These are phyloP conservation scores for Rhinichthys klamathensis DNA, from an alignment of 2,113 vertebrate genomes.

Conservation along the genomic window DNA sequence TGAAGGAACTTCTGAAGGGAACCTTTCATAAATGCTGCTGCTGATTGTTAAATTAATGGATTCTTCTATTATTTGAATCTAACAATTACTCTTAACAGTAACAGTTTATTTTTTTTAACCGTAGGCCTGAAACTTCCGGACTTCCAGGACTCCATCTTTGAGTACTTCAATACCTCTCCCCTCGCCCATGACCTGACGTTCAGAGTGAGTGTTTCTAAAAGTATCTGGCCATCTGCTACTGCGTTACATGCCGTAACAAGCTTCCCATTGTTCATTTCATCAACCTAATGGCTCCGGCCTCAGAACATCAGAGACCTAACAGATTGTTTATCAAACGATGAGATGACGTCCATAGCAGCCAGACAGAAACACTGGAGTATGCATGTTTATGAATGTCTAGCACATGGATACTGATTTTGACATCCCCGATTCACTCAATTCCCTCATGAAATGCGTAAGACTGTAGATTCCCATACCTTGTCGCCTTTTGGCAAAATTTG, in stretches of 20 bases:
- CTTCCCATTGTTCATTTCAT: conserved; percentile 14
- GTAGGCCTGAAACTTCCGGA: conserved; percentile 92
- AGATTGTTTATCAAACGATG: conserved; percentile 7
- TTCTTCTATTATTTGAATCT: background rate
- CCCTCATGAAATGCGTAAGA: background rate
- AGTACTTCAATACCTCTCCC: conserved; percentile 96
- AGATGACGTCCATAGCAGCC: background rate
- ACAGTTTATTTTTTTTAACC: conserved; percentile 7
- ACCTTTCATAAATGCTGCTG: background rate
- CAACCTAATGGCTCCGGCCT: conserved; percentile 13
- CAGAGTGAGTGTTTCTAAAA: conserved; percentile 82
- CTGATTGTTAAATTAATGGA: background rate
- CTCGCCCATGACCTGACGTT: conserved; percentile 92
- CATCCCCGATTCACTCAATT: background rate
- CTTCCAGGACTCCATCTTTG: conserved; percentile 96
- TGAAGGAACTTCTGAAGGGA: background rate
- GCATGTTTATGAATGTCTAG: background rate
- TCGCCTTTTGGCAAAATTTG: too few species aligned
- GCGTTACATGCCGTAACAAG: conserved; percentile 34
- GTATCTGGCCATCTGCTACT: conserved; percentile 3
- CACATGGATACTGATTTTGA: background rate
- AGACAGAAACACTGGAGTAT: background rate
- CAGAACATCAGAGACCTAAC: conserved; percentile 10
- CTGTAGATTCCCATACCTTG: too few species aligned
- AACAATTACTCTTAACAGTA: too few species aligned